Conservation (phyloP, 2,113 vertebrate genomes). For the Sorex fumeus region DNA sequence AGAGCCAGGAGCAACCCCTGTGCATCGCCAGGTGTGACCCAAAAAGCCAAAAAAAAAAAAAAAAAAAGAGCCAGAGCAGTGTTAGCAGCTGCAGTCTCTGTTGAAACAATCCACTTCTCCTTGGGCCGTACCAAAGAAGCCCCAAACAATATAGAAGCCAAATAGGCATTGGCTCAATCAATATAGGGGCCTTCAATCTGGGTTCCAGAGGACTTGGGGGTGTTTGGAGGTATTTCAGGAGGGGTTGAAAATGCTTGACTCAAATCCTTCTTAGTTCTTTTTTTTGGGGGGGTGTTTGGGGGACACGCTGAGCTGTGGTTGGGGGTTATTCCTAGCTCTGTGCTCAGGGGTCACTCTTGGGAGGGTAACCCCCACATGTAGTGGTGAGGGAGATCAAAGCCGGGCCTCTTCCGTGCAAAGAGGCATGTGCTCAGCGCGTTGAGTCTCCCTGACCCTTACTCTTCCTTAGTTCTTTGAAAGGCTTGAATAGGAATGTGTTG, state of each 20-base stretch:
- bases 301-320: too few species aligned
- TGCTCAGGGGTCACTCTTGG: too few species aligned
- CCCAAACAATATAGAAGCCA: background rate
- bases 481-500: background rate
- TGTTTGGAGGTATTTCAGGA: background rate
- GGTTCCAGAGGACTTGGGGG: background rate
- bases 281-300: too few species aligned
- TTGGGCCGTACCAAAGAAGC: background rate
- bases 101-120: background rate
- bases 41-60: too few species aligned
- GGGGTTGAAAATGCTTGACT: background rate
- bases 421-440: too few species aligned
- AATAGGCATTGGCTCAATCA: background rate
- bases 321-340: too few species aligned
- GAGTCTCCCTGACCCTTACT: background rate
- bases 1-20: too few species aligned
- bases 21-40: too few species aligned
- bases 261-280: background rate
- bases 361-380: too few species aligned
- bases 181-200: background rate
- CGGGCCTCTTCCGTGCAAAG: too few species aligned
- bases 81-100: background rate
- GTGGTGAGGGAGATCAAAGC: too few species aligned
- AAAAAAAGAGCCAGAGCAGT: constrained; percentile 22
- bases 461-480: background rate